Conservation (phyloP, 2,113 vertebrate species). For the Arenaria interpres region DNA sequence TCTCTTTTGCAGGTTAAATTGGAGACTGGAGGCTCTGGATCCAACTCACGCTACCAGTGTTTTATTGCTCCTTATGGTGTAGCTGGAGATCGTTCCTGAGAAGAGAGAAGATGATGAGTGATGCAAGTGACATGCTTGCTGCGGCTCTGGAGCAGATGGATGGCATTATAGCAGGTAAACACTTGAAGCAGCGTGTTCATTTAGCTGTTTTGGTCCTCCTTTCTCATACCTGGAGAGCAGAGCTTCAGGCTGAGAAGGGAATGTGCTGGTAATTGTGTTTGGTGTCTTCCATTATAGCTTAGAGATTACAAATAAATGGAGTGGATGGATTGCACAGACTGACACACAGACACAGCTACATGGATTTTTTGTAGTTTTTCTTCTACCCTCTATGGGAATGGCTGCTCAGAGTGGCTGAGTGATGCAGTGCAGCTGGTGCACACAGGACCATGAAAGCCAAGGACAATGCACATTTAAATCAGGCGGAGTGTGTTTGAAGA, state of each 20-base stretch:
- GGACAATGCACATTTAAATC: not conserved
- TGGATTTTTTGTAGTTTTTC: not conserved
- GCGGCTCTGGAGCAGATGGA: constrained; percentile 99
- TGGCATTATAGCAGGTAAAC: constrained; percentile 95
- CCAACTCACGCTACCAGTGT: not conserved
- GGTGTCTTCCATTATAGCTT: not conserved
- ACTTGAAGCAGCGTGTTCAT: not conserved
- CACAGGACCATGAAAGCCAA: not conserved
- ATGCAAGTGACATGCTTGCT: constrained; percentile 98
- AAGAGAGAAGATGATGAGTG: constrained; percentile 90
- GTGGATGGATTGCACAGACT: not conserved
- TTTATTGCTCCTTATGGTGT: constrained; percentile 23
- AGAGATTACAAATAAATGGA: not conserved
- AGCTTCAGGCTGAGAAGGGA: not conserved
- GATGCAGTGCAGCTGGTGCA: not conserved
- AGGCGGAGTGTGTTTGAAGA: not conserved
- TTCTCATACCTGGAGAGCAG: not conserved
- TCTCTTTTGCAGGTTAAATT: not conserved
- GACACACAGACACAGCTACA: not conserved
- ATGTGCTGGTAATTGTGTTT: not conserved
- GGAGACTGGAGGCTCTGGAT: not conserved
- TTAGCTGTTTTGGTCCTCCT: not conserved
- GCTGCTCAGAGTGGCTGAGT: not conserved
- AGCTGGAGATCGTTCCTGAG: constrained; percentile 13
- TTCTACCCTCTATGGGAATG: not conserved